These are phyloP conservation scores for Brachycybe producta DNA, from an alignment of 2,888 invertebrate species.

Conservation along the genomic window DNA sequence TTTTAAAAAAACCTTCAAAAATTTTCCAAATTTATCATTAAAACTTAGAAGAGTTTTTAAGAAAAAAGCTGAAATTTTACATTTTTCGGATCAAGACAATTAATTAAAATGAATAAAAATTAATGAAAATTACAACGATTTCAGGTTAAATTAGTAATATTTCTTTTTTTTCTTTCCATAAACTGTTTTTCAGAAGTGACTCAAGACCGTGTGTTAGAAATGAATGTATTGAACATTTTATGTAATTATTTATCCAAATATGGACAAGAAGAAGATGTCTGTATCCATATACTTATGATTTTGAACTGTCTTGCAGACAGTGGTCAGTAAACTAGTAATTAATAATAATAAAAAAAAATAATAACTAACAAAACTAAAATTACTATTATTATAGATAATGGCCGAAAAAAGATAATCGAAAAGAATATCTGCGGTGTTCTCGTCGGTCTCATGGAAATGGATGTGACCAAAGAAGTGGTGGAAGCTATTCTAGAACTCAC, in stretches of 20 bases:
- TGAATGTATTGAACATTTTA: conserved; percentile 39
- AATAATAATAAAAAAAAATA: neutral
- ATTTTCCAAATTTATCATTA: no score
- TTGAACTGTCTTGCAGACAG: conserved; percentile 41
- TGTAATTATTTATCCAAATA: conserved; percentile 38
- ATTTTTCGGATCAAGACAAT: no score
- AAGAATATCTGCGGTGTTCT: conserved; percentile 20
- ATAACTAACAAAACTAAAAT: neutral
- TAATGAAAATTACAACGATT: no score
- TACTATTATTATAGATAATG: conserved; percentile 19
- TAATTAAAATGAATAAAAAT: no score
- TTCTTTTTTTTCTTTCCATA: no score
- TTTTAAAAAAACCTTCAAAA: no score
- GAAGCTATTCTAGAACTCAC: conserved; percentile 32
- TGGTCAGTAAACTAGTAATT: conserved; percentile 28
- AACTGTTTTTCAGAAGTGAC: conserved; percentile 29
- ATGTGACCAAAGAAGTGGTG: conserved; percentile 26
- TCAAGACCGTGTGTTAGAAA: conserved; percentile 36
- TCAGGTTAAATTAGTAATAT: no score
- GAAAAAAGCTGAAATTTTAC: no score
- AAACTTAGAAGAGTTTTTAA: no score
- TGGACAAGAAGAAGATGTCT: conserved; percentile 38
- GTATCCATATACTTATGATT: conserved; percentile 40
- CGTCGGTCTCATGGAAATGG: conserved; percentile 24
- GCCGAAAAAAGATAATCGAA: conserved; percentile 22